These are phyloP conservation scores for Drosophila nigritarsus DNA, from an alignment of 2,888 invertebrate genomes.

Conservation along the genomic window DNA sequence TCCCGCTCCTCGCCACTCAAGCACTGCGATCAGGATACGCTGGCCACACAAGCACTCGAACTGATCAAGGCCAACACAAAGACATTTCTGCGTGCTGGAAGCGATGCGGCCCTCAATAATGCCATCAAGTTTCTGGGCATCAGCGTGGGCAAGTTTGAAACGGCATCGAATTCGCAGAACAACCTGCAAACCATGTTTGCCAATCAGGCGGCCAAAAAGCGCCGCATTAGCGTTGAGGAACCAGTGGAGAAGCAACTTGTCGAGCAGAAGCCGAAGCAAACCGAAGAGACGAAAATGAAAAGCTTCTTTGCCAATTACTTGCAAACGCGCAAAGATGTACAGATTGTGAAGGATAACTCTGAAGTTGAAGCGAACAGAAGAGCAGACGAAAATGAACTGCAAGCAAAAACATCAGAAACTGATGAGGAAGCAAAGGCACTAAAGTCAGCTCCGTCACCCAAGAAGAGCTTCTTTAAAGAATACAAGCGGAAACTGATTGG, in stretches of 20 bases:
- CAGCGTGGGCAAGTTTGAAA: constrained; percentile 92
- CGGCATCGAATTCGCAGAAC: constrained; percentile 86
- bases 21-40: constrained; percentile 88
- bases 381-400: neutral
- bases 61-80: constrained; percentile 88
- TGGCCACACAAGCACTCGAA: constrained; percentile 89
- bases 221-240: constrained; percentile 63
- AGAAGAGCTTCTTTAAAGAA: constrained; percentile 47
- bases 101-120: constrained; percentile 84
- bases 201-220: constrained; percentile 81
- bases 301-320: constrained; percentile 71
- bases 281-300: constrained; percentile 59
- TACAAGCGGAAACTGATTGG: constrained; percentile 54
- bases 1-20: constrained; percentile 88
- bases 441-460: neutral
- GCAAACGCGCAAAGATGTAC: constrained; percentile 32
- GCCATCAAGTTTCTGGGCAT: constrained; percentile 90
- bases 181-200: constrained; percentile 88
- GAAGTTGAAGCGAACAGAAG: neutral
- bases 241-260: constrained; percentile 14
- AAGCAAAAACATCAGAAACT: neutral
- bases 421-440: neutral
- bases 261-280: constrained; percentile 47
- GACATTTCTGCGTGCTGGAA: constrained; percentile 80
- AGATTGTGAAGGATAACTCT: neutral